A percentile compares a stretch with the other conserved stretches of the same genome.
Evolutionary conservation across 2,113 vertebrate genomes (phyloP).

Genomic region (Pipa parva): DNA sequence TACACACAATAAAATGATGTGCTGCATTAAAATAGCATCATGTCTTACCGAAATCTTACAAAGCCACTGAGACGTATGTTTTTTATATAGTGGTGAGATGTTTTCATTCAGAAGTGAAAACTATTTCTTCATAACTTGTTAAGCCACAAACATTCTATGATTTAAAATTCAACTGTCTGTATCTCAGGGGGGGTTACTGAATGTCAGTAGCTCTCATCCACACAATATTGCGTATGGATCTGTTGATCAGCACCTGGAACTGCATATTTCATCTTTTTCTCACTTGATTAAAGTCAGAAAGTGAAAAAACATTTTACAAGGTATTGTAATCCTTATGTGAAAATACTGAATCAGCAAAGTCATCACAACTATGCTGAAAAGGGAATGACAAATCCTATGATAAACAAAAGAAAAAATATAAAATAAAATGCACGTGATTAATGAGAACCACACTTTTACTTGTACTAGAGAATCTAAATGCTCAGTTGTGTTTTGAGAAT

Average conservation of each 20-base stretch:
- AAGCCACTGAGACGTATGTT: background rate
- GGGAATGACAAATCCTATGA: conserved; percentile 10
- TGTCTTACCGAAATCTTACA: too few species aligned
- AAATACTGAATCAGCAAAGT: conserved; percentile 33
- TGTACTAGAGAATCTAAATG: too few species aligned
- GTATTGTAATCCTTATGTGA: conserved; percentile 29
- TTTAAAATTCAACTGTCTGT: conserved; percentile 40
- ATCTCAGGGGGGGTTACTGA: conserved; percentile 34
- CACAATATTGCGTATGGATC: background rate
- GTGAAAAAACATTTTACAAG: conserved; percentile 21
- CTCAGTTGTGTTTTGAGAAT: too few species aligned
- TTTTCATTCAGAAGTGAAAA: conserved; percentile 58
- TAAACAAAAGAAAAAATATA: too few species aligned
- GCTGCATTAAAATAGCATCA: too few species aligned
- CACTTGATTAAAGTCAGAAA: conserved; percentile 50
- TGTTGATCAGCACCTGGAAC: conserved; percentile 27
- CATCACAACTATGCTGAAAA: conserved; percentile 23
- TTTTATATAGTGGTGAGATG: conserved; percentile 33
- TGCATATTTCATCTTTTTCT: conserved; percentile 39
- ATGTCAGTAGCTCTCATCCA: background rate
- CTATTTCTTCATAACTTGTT: conserved; percentile 47
- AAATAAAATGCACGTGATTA: too few species aligned
- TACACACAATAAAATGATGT: too few species aligned
- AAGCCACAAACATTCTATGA: conserved; percentile 48
- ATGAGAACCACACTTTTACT: too few species aligned